A percentile compares a stretch with the other conserved stretches of the same genome.
phyloP scores from a whole-genome alignment of 2,113 vertebrate genomes.

The Tylochromis polylepis region DNA sequence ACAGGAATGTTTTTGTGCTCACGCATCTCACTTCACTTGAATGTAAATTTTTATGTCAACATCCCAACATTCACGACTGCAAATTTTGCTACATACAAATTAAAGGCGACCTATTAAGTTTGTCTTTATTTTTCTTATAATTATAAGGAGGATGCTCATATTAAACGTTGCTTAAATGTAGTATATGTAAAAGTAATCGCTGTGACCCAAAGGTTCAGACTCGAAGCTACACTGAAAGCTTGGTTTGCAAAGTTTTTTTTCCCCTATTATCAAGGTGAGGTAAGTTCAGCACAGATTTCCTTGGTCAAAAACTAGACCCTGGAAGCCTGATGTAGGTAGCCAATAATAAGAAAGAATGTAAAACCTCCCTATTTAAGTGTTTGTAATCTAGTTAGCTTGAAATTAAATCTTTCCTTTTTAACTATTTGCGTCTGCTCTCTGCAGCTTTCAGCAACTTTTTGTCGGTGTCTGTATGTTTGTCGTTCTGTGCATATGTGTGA shows the following conservation, averaged over 20 bases:
- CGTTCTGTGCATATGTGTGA: conserved; percentile 12
- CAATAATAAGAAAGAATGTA: background rate
- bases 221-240: background rate
- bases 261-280: background rate
- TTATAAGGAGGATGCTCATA: background rate
- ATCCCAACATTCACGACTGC: background rate
- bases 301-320: background rate
- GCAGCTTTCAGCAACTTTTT: background rate
- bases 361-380: background rate
- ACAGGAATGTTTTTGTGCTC: background rate
- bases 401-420: background rate
- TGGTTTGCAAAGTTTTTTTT: background rate
- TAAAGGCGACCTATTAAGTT: background rate
- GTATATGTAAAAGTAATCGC: background rate
- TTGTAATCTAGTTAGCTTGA: background rate
- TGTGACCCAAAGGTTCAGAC: background rate
- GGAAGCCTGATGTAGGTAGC: background rate
- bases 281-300: background rate
- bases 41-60: background rate
- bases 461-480: background rate
- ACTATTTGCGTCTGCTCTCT: background rate
- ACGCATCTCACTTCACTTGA: background rate
- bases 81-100: background rate
- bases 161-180: background rate
- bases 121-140: background rate